Base-by-base conservation (phyloP, 1,140 invertebrate genomes). In the Pogonomyrmex californicus region DNA sequence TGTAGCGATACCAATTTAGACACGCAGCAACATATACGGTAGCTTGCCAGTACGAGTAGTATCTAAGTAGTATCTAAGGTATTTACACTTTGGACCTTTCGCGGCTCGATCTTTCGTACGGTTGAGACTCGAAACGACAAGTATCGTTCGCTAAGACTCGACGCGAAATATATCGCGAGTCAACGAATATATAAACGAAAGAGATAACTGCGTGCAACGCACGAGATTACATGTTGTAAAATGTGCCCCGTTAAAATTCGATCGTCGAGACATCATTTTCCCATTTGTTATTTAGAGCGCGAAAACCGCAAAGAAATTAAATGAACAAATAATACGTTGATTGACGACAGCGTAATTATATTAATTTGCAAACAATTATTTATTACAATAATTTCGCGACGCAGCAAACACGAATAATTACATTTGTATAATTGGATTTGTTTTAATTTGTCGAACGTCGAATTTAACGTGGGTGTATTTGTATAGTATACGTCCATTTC, bases 41-140 rank as follows among this genome's bases (percentile, higher is more conserved):
- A 92, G 87, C 91, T 92, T 92, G 92, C 91, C 92, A 93, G 91
- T 92, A 92, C 83, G 76, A 65, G 44, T 86, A 86, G 66, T 51
- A 54, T 85, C 7, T 91, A 91, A 65, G 44, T 86, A 86, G 66
- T 51, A 54, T 85, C 7, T 91, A 91, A 86, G 71, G n/a, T 1
- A 51, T 68, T 56, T 10, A 56, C 56, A 62, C 2, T 36, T 62
- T 62, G 17, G 12, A 62, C 9, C 62, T 47, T 36, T 23, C 66
- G 70, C 51, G 75, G 56, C 65, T 82, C 60, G 58, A 49, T 23
- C 36, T 51, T 54, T 81, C 17, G 4, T 63, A 63, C 9, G 41
- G 0, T 56, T 5, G 47, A 81, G 23, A 41, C 38, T 68, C 36
- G 36, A 81, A 81, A 56, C 9, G 23, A 54, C 10, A 23, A 70